Conservation (phyloP, 2,797 vertebrate species). For the Spea hammondii region DNA sequence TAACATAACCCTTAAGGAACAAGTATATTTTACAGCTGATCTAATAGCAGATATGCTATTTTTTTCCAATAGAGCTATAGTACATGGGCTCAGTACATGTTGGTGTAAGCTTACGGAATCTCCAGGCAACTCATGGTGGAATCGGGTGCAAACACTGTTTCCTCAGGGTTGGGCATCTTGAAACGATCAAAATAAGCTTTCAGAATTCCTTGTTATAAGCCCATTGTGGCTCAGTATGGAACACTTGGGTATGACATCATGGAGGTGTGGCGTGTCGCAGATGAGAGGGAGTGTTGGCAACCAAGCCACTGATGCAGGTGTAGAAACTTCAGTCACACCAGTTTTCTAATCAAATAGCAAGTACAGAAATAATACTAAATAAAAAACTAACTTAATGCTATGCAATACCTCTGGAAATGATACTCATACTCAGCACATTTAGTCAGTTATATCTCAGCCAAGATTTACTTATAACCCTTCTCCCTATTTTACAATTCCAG, state of each 20-base stretch:
- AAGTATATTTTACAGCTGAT: too few relatives aligned
- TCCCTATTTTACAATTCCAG: too few relatives aligned
- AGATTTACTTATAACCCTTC: too few relatives aligned
- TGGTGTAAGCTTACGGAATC: background rate
- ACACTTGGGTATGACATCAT: conserved; percentile 8
- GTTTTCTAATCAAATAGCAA: background rate
- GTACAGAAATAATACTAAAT: too few relatives aligned
- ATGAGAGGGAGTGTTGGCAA: background rate
- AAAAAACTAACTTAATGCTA: too few relatives aligned
- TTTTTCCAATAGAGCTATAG: background rate
- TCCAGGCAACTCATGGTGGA: background rate
- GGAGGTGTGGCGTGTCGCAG: background rate
- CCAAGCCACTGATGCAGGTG: conserved; percentile 2
- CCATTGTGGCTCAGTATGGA: conserved; percentile 2
- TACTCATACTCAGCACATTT: too few relatives aligned
- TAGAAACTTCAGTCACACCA: background rate
- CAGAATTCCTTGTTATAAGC: background rate
- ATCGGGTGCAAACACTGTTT: background rate
- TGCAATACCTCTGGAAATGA: too few relatives aligned
- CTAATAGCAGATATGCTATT: too few relatives aligned
- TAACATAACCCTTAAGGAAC: too few relatives aligned
- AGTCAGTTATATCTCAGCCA: too few relatives aligned
- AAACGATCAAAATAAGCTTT: background rate
- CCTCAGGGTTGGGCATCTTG: background rate
- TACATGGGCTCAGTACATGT: background rate